These are phyloP conservation scores for Cataglyphis livida DNA, from an alignment of 2,888 invertebrate genomes.

Conservation along the genomic window DNA sequence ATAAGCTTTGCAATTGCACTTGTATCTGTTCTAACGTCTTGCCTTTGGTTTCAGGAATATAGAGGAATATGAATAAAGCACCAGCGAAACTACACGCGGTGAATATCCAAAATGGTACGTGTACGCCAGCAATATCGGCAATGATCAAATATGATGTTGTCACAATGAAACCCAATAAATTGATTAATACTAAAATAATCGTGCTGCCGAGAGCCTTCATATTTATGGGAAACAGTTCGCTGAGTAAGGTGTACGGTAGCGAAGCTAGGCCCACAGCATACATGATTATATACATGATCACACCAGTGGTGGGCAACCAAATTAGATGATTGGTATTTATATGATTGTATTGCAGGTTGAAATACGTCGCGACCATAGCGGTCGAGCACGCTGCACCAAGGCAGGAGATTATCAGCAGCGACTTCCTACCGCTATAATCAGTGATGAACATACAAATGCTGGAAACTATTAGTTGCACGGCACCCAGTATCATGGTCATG, in stretches of 20 bases:
- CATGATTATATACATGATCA: conserved; percentile 64
- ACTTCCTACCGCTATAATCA: conserved; percentile 65
- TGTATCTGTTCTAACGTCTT: conserved; percentile 72
- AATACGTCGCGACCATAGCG: conserved; percentile 63
- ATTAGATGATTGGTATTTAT: conserved; percentile 26
- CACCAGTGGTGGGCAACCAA: conserved; percentile 67
- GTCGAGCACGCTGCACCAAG: conserved; percentile 63
- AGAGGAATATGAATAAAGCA: conserved; percentile 51
- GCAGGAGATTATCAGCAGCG: conserved; percentile 62
- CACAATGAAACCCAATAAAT: conserved; percentile 51
- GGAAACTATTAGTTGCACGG: conserved; percentile 58
- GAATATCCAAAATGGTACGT: conserved; percentile 67
- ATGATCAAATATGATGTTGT: conserved; percentile 53
- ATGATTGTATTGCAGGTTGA: conserved; percentile 46
- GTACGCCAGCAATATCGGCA: conserved; percentile 44
- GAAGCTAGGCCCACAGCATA: conserved; percentile 64
- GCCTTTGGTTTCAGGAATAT: conserved; percentile 70
- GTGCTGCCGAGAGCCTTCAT: conserved; percentile 67
- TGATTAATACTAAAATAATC: conserved; percentile 35
- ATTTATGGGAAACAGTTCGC: conserved; percentile 72
- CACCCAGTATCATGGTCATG: conserved; percentile 71
- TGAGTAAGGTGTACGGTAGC: conserved; percentile 65
- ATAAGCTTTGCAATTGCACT: conserved; percentile 38
- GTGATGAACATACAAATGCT: conserved; percentile 48
- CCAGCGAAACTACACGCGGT: conserved; percentile 40